Base-by-base conservation (phyloP, 2,888 invertebrate species). In the Nebria brevicollis region DNA sequence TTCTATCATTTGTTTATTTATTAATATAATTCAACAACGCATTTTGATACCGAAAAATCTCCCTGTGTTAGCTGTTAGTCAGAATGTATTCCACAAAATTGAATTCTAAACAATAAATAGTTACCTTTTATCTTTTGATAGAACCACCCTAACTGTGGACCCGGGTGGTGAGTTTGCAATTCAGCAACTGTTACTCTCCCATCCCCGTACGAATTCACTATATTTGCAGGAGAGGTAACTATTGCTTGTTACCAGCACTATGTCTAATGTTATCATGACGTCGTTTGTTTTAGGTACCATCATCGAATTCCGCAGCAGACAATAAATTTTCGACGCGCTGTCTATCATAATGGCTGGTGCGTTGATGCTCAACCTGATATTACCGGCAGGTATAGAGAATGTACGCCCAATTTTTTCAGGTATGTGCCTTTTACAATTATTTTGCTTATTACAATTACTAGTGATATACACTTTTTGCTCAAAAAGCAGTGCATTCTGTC, bases 291-390 rank as follows among this genome's bases (percentile, higher is more conserved):
- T 72, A 80, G 80, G 34, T 80, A 64, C 75, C 43, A 70, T 43
- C 72, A 76, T 42, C 72, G 81, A 13, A 15, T 77, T 4, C 75
- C 65, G 43, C 75, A 65, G 6, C 65, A 75, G 65, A 25, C 75
- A 13, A 64, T 75, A 64, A n/a, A 15, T 11, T 75, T 75, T 54
- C 91, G 96, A 15, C 91, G 94, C 85, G 92, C 93, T 82, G 92
- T 97, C 73, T 97, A 97, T 89, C 91, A 92, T 4, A 92, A 93
- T 84, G 94, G 94, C 87, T 89, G 95, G 85, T 95, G 95, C 93
- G 95, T 95, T 5, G 89, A 92, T 77, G 92, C 94, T 13, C 90
- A 94, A 83, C 92, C 93, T 4, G 94, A 94, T 89, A 90, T 93
- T 84, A 93, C 93, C 26, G 94, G 94, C 34, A 90, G 94, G 41